phyloP scores from a whole-genome alignment of 2,797 vertebrate genomes.

The Chromis chromis region DNA sequence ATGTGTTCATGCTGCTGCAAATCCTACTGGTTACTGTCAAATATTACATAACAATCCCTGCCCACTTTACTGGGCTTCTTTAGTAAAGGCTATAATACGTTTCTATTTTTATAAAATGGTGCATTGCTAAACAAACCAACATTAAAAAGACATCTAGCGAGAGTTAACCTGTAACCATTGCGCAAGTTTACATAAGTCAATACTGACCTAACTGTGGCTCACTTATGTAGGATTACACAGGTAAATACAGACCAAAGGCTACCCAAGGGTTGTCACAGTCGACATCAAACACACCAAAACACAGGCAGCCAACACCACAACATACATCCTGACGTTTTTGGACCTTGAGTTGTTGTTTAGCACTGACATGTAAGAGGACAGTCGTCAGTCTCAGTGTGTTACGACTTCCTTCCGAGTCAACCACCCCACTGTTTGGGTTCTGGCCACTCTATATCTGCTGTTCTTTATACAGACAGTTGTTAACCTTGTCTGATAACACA shows the following conservation, averaged over 20 bases:
- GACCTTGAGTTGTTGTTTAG: slow-evolving; percentile 50
- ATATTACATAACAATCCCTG: background rate
- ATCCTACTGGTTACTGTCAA: background rate
- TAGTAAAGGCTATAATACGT: background rate
- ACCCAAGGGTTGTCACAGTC: background rate
- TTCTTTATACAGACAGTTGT: slow-evolving; percentile 16
- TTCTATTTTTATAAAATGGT: background rate
- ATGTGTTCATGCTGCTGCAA: background rate
- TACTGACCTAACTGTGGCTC: slow-evolving; percentile 20
- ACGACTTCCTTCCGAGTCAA: slow-evolving; percentile 11
- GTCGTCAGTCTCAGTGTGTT: background rate
- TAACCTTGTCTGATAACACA: slow-evolving; percentile 46
- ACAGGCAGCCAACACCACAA: slow-evolving; percentile 7
- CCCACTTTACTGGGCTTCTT: background rate
- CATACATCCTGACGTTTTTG: background rate
- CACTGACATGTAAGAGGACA: background rate
- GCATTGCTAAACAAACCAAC: background rate
- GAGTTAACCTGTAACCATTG: background rate
- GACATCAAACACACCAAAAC: slow-evolving; percentile 27
- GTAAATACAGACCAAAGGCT: background rate
- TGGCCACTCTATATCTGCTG: slow-evolving; percentile 14
- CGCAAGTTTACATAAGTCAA: background rate
- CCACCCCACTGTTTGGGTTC: slow-evolving; percentile 54
- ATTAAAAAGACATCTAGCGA: background rate
- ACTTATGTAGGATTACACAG: background rate